Conservation (phyloP, 92 coral and sea anemone species). For the Pocillopora grandis region DNA sequence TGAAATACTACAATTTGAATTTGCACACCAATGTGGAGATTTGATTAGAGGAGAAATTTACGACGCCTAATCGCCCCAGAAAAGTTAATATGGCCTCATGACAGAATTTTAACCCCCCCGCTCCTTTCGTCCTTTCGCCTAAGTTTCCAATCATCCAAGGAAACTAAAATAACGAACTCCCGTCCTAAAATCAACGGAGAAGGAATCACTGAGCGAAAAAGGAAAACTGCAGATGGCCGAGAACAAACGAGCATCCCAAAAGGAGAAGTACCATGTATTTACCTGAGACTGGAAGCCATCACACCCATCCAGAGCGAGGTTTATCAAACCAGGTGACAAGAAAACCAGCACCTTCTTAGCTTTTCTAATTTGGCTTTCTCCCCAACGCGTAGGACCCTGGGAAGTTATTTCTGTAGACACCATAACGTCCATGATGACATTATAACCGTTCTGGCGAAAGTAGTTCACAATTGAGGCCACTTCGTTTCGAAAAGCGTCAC, state of each 20-base stretch:
- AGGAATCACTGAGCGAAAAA: too few species aligned
- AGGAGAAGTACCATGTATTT: not conserved
- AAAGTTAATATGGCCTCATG: too few species aligned
- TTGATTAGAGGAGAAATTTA: too few species aligned
- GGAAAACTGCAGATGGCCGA: not conserved
- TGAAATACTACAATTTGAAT: too few species aligned
- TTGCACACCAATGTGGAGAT: too few species aligned
- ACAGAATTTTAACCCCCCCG: too few species aligned
- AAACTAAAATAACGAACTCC: too few species aligned
- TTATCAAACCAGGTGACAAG: constrained; percentile 38
- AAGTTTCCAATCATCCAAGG: too few species aligned
- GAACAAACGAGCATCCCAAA: not conserved
- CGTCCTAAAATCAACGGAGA: too few species aligned
- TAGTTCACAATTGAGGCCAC: constrained; percentile 46
- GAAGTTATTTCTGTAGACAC: constrained; percentile 36
- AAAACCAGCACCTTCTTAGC: constrained; percentile 42
- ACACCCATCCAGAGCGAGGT: constrained; percentile 22
- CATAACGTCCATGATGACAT: constrained; percentile 47
- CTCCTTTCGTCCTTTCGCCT: too few species aligned
- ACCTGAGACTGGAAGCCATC: constrained; percentile 29
- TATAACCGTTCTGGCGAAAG: constrained; percentile 46
- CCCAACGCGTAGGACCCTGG: constrained; percentile 54
- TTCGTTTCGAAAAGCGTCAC: constrained; percentile 1
- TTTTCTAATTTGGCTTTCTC: constrained; percentile 34
- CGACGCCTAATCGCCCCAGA: too few species aligned